phyloP scores from a whole-genome alignment of 2,113 vertebrate genomes.

The Serilophus lunatus region DNA sequence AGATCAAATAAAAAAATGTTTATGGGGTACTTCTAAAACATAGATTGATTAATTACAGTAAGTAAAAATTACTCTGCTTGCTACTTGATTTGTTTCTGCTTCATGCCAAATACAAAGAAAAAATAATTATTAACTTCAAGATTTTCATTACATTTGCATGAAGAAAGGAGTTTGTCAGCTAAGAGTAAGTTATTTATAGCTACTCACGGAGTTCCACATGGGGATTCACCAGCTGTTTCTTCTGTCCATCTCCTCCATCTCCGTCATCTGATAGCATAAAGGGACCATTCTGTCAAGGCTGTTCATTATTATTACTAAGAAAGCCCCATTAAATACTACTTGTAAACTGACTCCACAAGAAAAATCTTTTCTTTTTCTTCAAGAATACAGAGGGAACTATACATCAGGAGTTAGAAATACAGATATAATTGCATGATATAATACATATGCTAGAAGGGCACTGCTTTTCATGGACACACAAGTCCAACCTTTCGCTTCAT shows the following conservation, averaged over 20 bases:
- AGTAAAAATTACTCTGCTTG: not conserved
- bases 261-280: conserved; percentile 80
- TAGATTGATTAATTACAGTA: not conserved
- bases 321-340: not conserved
- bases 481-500: not conserved
- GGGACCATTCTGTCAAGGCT: not conserved
- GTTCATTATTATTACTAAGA: not conserved
- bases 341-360: not conserved
- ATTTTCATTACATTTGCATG: not conserved
- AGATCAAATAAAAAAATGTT: not conserved
- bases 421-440: not conserved
- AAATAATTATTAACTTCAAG: not conserved
- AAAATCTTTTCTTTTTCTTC: not conserved
- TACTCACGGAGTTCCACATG: conserved; percentile 95
- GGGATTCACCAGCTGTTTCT: conserved; percentile 89
- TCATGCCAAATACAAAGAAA: not conserved
- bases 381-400: not conserved
- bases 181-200: not conserved
- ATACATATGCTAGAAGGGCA: not conserved
- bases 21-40: not conserved
- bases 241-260: conserved; percentile 88
- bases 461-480: not conserved
- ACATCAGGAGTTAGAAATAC: not conserved
- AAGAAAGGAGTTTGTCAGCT: not conserved
- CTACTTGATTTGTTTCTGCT: not conserved